These are phyloP conservation scores for Calypte anna DNA, from an alignment of 2,113 vertebrate genomes.

Conservation along the genomic window DNA sequence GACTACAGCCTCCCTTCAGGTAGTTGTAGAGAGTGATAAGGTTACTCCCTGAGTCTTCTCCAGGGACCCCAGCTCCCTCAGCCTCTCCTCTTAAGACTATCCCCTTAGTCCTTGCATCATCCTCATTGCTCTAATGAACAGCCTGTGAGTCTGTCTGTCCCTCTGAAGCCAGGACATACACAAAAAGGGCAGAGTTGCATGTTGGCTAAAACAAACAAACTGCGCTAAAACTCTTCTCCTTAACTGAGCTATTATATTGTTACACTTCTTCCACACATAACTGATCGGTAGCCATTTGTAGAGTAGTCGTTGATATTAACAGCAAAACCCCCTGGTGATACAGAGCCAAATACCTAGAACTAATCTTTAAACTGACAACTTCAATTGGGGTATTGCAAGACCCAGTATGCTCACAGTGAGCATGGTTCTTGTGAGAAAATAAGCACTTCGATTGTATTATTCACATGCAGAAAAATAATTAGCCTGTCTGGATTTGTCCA, in stretches of 20 bases:
- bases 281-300: constrained; percentile 61
- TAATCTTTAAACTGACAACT: constrained; percentile 53
- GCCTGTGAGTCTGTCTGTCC: too few relatives aligned
- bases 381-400: constrained; percentile 51
- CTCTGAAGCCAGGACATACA: too few relatives aligned
- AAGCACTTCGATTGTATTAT: constrained; percentile 72
- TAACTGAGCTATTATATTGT: constrained; percentile 61
- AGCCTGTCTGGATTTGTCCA: constrained; percentile 66
- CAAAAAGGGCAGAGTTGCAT: constrained; percentile 48
- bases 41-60: too few relatives aligned
- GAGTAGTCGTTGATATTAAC: not conserved
- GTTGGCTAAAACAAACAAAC: constrained; percentile 68
- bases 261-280: constrained; percentile 51
- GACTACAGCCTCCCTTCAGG: too few relatives aligned
- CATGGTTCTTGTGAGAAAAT: not conserved
- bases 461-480: constrained; percentile 65
- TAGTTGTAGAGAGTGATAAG: too few relatives aligned
- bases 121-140: too few relatives aligned
- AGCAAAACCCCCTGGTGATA: not conserved
- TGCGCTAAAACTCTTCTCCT: constrained; percentile 62
- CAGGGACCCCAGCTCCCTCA: too few relatives aligned
- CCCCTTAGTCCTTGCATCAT: too few relatives aligned
- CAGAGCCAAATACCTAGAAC: constrained; percentile 52
- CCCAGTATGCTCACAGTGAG: constrained; percentile 42
- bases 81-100: too few relatives aligned